These are phyloP conservation scores for Solea solea DNA, from an alignment of 2,113 vertebrate genomes.

Conservation along the genomic window DNA sequence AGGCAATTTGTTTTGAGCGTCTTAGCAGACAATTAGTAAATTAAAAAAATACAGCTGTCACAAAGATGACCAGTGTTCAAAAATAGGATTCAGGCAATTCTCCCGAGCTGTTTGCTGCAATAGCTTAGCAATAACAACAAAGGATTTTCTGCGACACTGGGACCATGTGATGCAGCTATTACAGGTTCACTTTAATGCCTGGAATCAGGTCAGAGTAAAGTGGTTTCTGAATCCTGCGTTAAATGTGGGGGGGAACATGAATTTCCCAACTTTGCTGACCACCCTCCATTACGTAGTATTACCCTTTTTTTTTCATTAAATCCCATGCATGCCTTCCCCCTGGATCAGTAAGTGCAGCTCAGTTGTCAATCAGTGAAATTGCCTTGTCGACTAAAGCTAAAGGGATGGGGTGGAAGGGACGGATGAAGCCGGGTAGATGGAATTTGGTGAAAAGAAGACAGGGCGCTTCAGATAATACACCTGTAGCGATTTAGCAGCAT, in stretches of 20 bases:
- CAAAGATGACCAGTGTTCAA: constrained; percentile 40
- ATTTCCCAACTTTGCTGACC: constrained; percentile 50
- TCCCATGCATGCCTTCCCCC: constrained; percentile 38
- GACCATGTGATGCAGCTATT: constrained; percentile 44
- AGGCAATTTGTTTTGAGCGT: constrained; percentile 21
- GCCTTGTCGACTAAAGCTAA: constrained; percentile 62
- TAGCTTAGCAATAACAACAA: constrained; percentile 54
- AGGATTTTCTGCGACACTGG: constrained; percentile 35
- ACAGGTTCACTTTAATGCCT: constrained; percentile 45
- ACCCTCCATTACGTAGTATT: constrained; percentile 64
- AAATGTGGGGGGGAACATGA: constrained; percentile 25
- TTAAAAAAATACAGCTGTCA: constrained; percentile 40
- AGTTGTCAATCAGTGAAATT: constrained; percentile 79
- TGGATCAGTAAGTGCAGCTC: constrained; percentile 66
- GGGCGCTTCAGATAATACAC: constrained; percentile 55
- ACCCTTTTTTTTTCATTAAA: constrained; percentile 61
- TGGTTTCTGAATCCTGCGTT: constrained; percentile 35
- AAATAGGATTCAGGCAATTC: constrained; percentile 58
- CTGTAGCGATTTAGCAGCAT: constrained; percentile 20
- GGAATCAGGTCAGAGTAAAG: constrained; percentile 63
- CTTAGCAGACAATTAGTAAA: constrained; percentile 38
- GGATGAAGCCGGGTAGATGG: constrained; percentile 19
- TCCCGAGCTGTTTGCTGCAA: constrained; percentile 37
- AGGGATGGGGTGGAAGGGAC: background rate
- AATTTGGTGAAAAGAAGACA: constrained; percentile 37